Base-by-base conservation (phyloP, 2,113 vertebrate species). In the Ascaphus truei region DNA sequence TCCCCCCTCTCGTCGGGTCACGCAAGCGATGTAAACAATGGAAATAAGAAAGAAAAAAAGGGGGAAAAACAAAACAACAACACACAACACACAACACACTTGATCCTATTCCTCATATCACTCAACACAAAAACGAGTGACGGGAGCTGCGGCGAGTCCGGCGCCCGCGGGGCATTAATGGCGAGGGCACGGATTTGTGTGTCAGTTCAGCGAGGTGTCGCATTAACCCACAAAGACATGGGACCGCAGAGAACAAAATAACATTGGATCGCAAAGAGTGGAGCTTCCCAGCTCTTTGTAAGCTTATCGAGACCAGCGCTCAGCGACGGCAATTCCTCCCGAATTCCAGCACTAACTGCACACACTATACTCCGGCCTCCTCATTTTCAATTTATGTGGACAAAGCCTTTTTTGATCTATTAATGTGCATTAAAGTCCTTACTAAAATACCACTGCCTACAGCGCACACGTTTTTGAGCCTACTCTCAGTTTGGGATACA, bases 241-340 rank as follows among this genome's bases (percentile, higher is more conserved):
- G n/a, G n/a, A n/a, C n/a, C n/a, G n/a, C n/a, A n/a, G n/a, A n/a
- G n/a, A n/a, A n/a, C n/a, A n/a, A n/a, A n/a, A n/a, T n/a, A n/a
- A n/a, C n/a, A n/a, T n/a, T n/a, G n/a, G n/a, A n/a, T 3, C 7
- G 12, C 1, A 16, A 29, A n/a, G 7, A 15, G 6, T 23, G 29
- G 22, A 36, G 61, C 30, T 10, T 53, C 29, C 62, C 62, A 65
- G 34, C 5, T 26, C 48, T 26, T 22, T 8, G 62, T 18, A 23
- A 57, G 37, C 58, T 57, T 68, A 68, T 58, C 52, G 47, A 57
- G 27, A 30, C 18, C 52, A 34, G 52, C 64, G 58, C 64, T 68
- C 58, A 68, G 64, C 29, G 7, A 29, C 52, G 18, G 13, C 48
- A 33, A 16, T 56, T 33, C 33, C n/a, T 22, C 41, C 36, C 26